phyloP scores from a whole-genome alignment of 2,888 invertebrate species.

The Amphimallon solstitiale region DNA sequence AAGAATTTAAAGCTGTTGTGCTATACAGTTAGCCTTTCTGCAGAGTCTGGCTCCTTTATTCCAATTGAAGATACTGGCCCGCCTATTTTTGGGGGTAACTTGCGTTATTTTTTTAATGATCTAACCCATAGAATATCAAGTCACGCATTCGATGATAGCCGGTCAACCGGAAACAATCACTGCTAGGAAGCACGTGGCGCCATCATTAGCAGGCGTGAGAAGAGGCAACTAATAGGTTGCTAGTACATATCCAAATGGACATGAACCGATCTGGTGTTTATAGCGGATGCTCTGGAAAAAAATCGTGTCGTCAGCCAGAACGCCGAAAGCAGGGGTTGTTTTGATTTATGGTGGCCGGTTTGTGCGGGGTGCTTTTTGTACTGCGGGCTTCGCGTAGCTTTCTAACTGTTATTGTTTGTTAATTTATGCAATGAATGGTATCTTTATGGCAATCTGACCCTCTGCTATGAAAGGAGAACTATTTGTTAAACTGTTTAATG shows the following conservation, averaged over 20 bases:
- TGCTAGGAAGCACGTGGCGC: conserved; percentile 57
- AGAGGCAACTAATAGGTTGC: conserved; percentile 49
- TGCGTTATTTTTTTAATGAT: conserved; percentile 23
- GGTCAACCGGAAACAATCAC: conserved; percentile 59
- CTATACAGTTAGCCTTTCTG: no score
- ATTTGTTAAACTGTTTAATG: conserved; percentile 31
- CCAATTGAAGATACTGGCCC: neutral
- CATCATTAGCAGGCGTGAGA: conserved; percentile 63
- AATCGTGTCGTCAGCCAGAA: conserved; percentile 33
- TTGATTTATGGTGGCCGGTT: conserved; percentile 41
- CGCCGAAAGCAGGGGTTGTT: conserved; percentile 37
- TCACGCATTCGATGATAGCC: conserved; percentile 52
- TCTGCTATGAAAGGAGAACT: conserved; percentile 25
- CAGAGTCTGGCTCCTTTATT: no score
- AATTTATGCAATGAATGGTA: conserved; percentile 42
- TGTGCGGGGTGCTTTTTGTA: conserved; percentile 35
- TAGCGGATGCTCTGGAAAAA: conserved; percentile 37
- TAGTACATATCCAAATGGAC: conserved; percentile 34
- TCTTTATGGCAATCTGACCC: conserved; percentile 39
- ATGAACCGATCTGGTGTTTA: conserved; percentile 36
- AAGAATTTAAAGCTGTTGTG: no score
- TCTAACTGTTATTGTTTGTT: conserved; percentile 43
- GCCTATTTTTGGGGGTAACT: neutral
- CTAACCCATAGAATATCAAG: conserved; percentile 31
- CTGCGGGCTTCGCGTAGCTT: conserved; percentile 36